Percentiles rank a stretch among this genome's conserved stretches.
phyloP scores from a whole-genome alignment of 2,888 invertebrate species.

The Pycnomerus fuliginosus region DNA sequence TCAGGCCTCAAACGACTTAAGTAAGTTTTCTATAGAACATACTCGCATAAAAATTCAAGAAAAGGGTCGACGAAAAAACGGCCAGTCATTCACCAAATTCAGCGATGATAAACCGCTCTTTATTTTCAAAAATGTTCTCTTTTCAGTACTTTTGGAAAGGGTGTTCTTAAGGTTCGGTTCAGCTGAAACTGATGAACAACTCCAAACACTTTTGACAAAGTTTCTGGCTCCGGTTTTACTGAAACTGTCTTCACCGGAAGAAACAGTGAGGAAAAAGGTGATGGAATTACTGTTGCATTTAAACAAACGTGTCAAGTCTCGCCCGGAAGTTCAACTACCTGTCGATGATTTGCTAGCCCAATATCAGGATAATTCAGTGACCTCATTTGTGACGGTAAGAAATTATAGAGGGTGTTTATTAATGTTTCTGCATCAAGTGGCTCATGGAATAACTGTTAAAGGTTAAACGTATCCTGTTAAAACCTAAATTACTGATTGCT shows the following conservation, averaged over 20 bases:
- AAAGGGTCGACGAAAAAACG: not conserved
- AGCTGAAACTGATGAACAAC: constrained; percentile 85
- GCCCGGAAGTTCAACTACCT: constrained; percentile 81
- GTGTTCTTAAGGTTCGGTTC: constrained; percentile 86
- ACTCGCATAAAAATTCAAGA: not conserved
- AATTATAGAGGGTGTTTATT: too few species aligned
- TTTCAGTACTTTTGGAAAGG: constrained; percentile 80
- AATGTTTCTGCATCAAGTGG: too few species aligned
- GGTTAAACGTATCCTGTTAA: not conserved
- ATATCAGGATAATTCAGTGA: constrained; percentile 75
- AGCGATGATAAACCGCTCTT: too few species aligned
- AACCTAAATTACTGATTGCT: too few species aligned
- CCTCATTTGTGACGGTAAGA: constrained; percentile 77
- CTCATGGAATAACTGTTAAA: not conserved
- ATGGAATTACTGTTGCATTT: constrained; percentile 91
- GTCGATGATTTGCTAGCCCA: constrained; percentile 79
- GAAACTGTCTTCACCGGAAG: constrained; percentile 86
- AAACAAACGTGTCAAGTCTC: constrained; percentile 84
- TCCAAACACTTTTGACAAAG: constrained; percentile 76
- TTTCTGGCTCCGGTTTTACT: constrained; percentile 86
- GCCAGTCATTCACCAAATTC: too few species aligned
- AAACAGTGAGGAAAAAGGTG: constrained; percentile 73
- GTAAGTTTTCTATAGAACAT: constrained; percentile 18
- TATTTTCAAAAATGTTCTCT: not conserved
- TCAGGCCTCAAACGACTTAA: too few species aligned